Evolutionary conservation across 2,113 vertebrate genomes (phyloP).

Genomic region (Orientallactaga bullata): DNA sequence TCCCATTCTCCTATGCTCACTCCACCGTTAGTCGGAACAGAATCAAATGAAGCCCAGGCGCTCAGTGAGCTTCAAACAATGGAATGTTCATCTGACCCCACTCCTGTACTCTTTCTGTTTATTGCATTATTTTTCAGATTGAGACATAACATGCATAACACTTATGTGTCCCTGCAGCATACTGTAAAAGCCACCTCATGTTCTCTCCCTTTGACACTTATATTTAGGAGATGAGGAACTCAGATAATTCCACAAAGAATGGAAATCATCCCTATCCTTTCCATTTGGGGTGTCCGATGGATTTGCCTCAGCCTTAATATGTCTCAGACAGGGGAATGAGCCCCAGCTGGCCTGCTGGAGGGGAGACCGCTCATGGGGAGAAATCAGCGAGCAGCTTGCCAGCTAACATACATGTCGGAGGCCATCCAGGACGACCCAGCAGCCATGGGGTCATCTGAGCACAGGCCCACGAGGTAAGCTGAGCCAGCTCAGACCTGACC

Average conservation of each 20-base stretch:
- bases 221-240: neutral
- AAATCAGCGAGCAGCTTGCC: too few species aligned
- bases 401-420: neutral
- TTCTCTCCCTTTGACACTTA: neutral
- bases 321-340: neutral
- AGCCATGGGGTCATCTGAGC: too few species aligned
- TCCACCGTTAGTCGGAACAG: neutral
- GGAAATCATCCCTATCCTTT: neutral
- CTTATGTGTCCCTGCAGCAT: neutral
- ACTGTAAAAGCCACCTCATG: neutral
- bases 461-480: neutral
- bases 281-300: neutral
- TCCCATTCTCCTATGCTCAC: neutral
- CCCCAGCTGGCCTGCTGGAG: neutral
- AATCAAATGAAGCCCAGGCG: neutral
- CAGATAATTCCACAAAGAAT: neutral
- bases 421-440: too few species aligned
- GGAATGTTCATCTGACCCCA: neutral
- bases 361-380: neutral
- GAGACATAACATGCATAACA: neutral
- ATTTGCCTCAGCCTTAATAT: neutral
- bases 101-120: neutral
- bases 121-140: neutral
- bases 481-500: neutral
- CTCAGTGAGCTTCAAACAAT: neutral